phyloP scores from a whole-genome alignment of 2,113 vertebrate genomes.

The Stigmatopora argus region DNA sequence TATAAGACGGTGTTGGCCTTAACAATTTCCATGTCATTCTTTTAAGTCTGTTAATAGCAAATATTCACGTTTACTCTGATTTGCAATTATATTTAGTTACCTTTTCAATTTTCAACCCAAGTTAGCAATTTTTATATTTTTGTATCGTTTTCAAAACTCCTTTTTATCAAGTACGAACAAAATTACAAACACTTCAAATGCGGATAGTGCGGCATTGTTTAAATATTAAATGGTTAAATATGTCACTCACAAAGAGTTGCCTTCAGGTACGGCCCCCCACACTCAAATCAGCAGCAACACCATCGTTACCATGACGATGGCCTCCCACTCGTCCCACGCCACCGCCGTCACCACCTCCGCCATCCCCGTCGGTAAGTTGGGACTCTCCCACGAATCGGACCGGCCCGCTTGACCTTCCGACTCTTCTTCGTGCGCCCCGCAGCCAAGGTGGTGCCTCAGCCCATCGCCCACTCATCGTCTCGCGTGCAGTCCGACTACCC shows the following conservation, averaged over 20 bases:
- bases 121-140: too few relatives aligned
- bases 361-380: slow-evolving; percentile 90
- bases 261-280: slow-evolving; percentile 83
- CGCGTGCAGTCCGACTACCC: slow-evolving; percentile 93
- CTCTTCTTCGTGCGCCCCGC: slow-evolving; percentile 10
- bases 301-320: slow-evolving; percentile 95
- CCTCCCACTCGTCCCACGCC: slow-evolving; percentile 95
- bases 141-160: too few relatives aligned
- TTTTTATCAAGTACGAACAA: too few relatives aligned
- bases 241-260: background rate
- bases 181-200: too few relatives aligned
- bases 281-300: slow-evolving; percentile 88
- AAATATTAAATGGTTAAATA: too few relatives aligned
- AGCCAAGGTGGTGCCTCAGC: slow-evolving; percentile 98
- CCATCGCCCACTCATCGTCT: slow-evolving; percentile 89
- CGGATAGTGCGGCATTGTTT: too few relatives aligned
- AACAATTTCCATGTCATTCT: too few relatives aligned
- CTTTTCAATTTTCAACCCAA: too few relatives aligned
- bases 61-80: too few relatives aligned
- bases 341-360: slow-evolving; percentile 92
- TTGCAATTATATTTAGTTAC: too few relatives aligned
- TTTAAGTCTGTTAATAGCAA: too few relatives aligned
- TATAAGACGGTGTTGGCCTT: too few relatives aligned
- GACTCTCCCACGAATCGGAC: background rate
- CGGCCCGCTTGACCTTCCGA: background rate